Base-by-base conservation (phyloP, 2,113 vertebrate genomes). In the Melanerpes formicivorus region DNA sequence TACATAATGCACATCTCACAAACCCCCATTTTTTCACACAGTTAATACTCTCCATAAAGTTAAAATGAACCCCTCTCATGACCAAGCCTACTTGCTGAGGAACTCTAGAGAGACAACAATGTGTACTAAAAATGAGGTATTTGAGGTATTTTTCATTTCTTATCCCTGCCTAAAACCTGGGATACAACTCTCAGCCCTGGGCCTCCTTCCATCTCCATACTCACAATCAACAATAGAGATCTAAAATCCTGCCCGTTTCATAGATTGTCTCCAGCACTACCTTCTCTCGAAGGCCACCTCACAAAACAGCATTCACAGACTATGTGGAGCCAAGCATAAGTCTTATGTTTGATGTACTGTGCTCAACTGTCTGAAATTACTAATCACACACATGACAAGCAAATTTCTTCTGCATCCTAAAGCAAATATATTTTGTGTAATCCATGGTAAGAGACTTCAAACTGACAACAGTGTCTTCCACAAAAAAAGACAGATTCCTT, bases 101-200 rank as follows among this genome's bases (percentile, higher is more conserved):
- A 25, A 23, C 4, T 32, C 63, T 15, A 72, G 27, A 14, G 10
- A 59, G 66, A 12, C 9, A 88, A 66, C 5, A 3, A 67, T 27
- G 37, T 0, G 0, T 29, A 80, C 77, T 8, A 52, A 77, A 86
- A 92, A 64, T 7, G 11, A 29, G 17, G 10, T 60, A 1, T 25
- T 92, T 7, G 11, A 29, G 17, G 10, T 60, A 1, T 25, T 92
- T 63, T 88, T 55, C 12, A 67, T 50, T 67, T 77, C 70, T 67
- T 69, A 69, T 37, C 37, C 55, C 54, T 54, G 11, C 67, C 46
- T 81, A 67, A 86, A 77, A 32, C 30, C 54, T 70, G 58, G 21
- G 32, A 70, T 17, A 37, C 11, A 78, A 10, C 10, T 56, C 26
- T 62, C 46, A 87, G 40, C 34, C 46, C 34, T 58, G 21, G 29